Percentiles rank a stretch among this genome's conserved stretches.
phyloP scores from a whole-genome alignment of 2,113 vertebrate genomes.

The human (Homo sapiens) region GRCh38 chr2:191978001-191978500 shows the following conservation, averaged over 20 bases:
- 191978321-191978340: background rate
- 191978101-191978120: constrained; percentile 75
- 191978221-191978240: background rate
- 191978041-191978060: constrained; percentile 73
- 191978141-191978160: constrained; percentile 61
- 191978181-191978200: background rate
- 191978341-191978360: constrained; percentile 23
- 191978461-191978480: background rate
- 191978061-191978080: constrained; percentile 59
- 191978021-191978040: constrained; percentile 79
- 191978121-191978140: constrained; percentile 71
- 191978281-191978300: background rate
- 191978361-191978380: constrained; percentile 28
- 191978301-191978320: background rate
- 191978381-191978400: constrained; percentile 33
- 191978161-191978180: constrained; percentile 2
- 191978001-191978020: constrained; percentile 82
- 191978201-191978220: background rate
- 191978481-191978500: background rate
- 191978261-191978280: background rate
- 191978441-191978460: background rate
- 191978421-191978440: background rate
- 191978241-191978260: background rate
- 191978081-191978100: constrained; percentile 65
- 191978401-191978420: constrained; percentile 39